Evolutionary conservation across 2,113 vertebrate genomes (phyloP).

Genomic region (Eleginops maclovinus): DNA sequence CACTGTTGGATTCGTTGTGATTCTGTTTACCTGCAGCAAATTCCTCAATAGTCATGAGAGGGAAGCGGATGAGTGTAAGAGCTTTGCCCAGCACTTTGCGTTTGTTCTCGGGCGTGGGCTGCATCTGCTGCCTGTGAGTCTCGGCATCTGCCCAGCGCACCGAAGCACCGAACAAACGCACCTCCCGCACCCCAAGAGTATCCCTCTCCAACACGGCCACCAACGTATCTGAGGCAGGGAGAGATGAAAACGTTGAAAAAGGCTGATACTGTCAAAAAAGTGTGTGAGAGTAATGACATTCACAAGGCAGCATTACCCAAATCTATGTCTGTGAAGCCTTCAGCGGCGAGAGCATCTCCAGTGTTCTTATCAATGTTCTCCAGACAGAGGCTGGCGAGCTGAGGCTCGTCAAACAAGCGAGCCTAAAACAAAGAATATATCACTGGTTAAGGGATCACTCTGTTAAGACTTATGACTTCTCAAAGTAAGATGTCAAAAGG

Average conservation of each 20-base stretch:
- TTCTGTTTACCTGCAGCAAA: constrained; percentile 92
- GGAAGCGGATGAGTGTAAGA: constrained; percentile 95
- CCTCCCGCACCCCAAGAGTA: constrained; percentile 94
- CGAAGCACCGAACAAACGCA: constrained; percentile 92
- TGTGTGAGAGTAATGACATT: not conserved
- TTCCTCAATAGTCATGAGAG: constrained; percentile 98
- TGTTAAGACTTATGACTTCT: not conserved
- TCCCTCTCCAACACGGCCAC: constrained; percentile 96
- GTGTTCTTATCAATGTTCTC: constrained; percentile 99
- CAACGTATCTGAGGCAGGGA: constrained; percentile 88
- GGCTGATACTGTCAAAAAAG: not conserved
- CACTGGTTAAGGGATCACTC: not conserved
- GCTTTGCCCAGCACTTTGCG: constrained; percentile 93
- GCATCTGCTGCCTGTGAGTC: constrained; percentile 94
- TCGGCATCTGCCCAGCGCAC: constrained; percentile 96
- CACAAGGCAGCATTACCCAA: constrained; percentile 81
- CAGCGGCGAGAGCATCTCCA: constrained; percentile 92
- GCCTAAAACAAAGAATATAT: constrained; percentile 81
- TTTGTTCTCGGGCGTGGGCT: constrained; percentile 94
- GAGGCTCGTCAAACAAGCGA: constrained; percentile 95
- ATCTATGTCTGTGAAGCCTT: constrained; percentile 97
- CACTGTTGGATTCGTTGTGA: not conserved
- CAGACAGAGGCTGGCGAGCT: constrained; percentile 95
- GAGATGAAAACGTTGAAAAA: not conserved
- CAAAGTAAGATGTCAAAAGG: no score